phyloP scores from a whole-genome alignment of 2,888 invertebrate species.

The Polydrusus pterygomalis region DNA sequence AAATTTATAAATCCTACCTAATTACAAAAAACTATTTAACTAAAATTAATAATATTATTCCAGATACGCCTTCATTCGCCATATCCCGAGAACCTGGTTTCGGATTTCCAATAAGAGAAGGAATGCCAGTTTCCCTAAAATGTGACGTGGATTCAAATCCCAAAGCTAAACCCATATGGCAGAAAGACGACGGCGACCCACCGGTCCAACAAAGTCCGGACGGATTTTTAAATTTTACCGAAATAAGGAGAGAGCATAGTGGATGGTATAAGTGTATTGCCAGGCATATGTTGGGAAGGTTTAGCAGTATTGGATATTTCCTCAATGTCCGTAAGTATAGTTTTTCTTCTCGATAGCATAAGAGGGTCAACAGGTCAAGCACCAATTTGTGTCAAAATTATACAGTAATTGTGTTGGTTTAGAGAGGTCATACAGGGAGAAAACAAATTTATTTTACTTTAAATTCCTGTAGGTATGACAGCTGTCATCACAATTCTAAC shows the following conservation, averaged over 20 bases:
- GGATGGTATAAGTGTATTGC: slow-evolving; percentile 96
- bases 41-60: slow-evolving; percentile 46
- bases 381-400: no score
- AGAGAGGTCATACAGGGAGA: no score
- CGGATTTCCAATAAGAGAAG: slow-evolving; percentile 90
- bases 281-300: slow-evolving; percentile 87
- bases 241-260: slow-evolving; percentile 86
- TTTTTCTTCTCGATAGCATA: background rate
- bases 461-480: no score
- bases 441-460: no score
- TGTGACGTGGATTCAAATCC: slow-evolving; percentile 97
- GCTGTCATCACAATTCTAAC: no score
- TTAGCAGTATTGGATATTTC: slow-evolving; percentile 93
- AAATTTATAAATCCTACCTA: no score
- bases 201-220: slow-evolving; percentile 81
- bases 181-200: slow-evolving; percentile 74
- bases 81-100: slow-evolving; percentile 95
- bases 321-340: slow-evolving; percentile 88
- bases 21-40: no score
- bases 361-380: no score
- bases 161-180: slow-evolving; percentile 89
- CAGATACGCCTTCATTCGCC: slow-evolving; percentile 94
- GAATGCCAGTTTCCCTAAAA: slow-evolving; percentile 90
- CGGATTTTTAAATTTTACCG: slow-evolving; percentile 90
- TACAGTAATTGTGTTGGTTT: no score